These are phyloP conservation scores for Accipiter cooperii DNA, from an alignment of 2,113 vertebrate genomes.

Conservation along the genomic window DNA sequence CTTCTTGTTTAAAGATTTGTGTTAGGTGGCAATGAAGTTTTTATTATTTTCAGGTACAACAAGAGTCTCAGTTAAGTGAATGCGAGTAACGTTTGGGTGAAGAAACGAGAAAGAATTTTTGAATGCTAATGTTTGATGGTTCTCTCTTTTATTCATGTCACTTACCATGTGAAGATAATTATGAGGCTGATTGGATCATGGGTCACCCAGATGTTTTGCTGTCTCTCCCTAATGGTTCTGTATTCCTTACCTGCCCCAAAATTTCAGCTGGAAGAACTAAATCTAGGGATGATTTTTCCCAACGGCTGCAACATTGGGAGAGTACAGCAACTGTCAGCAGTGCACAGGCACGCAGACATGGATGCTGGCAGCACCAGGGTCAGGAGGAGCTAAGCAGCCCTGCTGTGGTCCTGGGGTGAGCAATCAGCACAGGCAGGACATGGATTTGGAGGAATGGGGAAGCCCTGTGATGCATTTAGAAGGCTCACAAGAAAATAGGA, in stretches of 20 bases:
- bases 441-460: not conserved
- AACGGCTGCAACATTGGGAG: not conserved
- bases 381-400: not conserved
- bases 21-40: not conserved
- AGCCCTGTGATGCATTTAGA: not conserved
- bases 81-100: not conserved
- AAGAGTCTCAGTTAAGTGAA: not conserved
- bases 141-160: not conserved
- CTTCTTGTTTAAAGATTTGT: not conserved
- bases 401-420: not conserved
- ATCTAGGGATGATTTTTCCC: not conserved
- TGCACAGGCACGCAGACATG: fast-evolving
- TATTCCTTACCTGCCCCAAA: not conserved
- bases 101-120: not conserved
- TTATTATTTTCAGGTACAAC: not conserved
- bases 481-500: not conserved
- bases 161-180: not conserved
- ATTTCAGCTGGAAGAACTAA: not conserved
- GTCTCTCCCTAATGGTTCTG: not conserved
- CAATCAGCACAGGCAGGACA: not conserved
- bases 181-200: fast-evolving
- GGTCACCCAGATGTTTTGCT: not conserved
- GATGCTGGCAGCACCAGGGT: not conserved
- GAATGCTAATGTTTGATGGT: not conserved
- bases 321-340: not conserved